A percentile compares a stretch with the other conserved stretches of the same genome.
These are phyloP conservation scores for Circaetus gallicus DNA, from an alignment of 2,113 vertebrate species.

Conservation along the genomic window DNA sequence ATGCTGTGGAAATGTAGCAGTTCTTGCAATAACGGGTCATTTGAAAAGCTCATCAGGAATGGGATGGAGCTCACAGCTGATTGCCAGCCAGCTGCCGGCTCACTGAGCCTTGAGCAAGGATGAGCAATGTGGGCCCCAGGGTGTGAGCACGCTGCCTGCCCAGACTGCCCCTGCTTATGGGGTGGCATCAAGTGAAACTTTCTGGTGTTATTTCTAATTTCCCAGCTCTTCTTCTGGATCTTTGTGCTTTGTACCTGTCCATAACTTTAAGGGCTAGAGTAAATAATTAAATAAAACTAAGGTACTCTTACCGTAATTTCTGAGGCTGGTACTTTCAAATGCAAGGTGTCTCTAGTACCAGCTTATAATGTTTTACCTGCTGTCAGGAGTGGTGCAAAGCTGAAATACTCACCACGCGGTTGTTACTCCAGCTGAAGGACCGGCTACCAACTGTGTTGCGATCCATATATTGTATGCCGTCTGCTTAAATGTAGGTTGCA, in stretches of 20 bases:
- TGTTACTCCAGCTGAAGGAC: neutral
- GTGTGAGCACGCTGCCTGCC: accelerated
- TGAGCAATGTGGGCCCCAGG: neutral
- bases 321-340: neutral
- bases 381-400: neutral
- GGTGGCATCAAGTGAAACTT: neutral
- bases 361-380: neutral
- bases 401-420: neutral
- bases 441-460: accelerated
- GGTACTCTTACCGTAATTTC: accelerated
- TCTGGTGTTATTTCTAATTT: neutral
- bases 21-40: neutral
- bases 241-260: neutral
- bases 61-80: neutral
- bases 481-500: neutral
- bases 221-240: neutral
- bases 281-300: neutral
- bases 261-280: neutral
- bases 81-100: neutral
- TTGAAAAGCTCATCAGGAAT: neutral
- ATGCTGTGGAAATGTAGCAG: neutral
- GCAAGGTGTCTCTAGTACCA: neutral
- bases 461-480: neutral
- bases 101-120: neutral
- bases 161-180: neutral